Evolutionary conservation across 2,113 vertebrate species (phyloP).

Genomic region (Euleptes europaea): DNA sequence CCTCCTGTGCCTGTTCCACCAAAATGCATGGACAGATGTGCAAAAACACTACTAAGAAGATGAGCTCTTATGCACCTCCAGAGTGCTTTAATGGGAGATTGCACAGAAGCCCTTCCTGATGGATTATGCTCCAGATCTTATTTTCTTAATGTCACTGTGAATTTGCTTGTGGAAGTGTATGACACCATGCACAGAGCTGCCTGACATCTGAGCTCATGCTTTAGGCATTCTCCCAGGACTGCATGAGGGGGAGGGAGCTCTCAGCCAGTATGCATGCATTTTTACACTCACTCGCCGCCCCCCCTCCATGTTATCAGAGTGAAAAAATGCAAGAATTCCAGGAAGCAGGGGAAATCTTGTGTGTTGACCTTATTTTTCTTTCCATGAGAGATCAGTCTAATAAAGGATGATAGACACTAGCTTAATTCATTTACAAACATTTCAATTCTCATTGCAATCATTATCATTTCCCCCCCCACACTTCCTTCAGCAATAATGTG

Average conservation of each 20-base stretch:
- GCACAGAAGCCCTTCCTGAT: background rate
- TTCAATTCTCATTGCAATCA: slow-evolving; percentile 29
- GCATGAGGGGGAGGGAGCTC: slow-evolving; percentile 58
- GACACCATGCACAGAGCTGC: slow-evolving; percentile 61
- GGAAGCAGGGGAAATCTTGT: slow-evolving; percentile 71
- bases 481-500: slow-evolving; percentile 40
- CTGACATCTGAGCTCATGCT: slow-evolving; percentile 75
- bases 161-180: slow-evolving; percentile 75
- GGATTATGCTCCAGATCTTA: slow-evolving; percentile 50
- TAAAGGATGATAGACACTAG: slow-evolving; percentile 23
- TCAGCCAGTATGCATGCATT: slow-evolving; percentile 43
- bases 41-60: background rate
- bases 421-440: slow-evolving; percentile 44
- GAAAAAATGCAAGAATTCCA: slow-evolving; percentile 74
- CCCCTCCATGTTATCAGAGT: slow-evolving; percentile 71
- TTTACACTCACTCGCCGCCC: slow-evolving; percentile 55
- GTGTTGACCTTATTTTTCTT: slow-evolving; percentile 62
- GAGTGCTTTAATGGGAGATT: background rate
- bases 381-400: slow-evolving; percentile 52
- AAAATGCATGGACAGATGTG: background rate
- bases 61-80: background rate
- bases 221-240: slow-evolving; percentile 71
- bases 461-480: background rate
- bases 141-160: slow-evolving; percentile 69
- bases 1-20: background rate